Evolutionary conservation across 2,888 invertebrate species (phyloP), one percentile per base, ranked within the genome.

Genomic region (Quadriops clusia): DNA sequence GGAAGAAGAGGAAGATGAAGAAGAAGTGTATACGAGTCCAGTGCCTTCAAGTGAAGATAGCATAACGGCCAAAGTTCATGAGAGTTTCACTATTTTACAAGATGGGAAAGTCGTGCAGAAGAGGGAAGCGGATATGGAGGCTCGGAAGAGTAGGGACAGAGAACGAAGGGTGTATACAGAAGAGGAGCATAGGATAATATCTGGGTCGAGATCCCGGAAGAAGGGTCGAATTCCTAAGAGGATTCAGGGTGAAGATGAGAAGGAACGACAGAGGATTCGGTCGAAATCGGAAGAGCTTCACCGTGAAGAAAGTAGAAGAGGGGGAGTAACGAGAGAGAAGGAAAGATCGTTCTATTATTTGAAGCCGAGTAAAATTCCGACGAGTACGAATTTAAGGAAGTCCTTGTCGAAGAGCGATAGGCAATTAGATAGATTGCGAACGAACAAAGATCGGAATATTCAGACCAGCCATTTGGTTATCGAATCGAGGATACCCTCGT

Each of bases 21-120:
- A 20, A 12, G 12, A 30, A 38, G 21, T 49, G 47, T 7, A 46
- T 53, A 20, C n/a, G n/a, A n/a, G n/a, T n/a, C n/a, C n/a, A n/a
- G n/a, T n/a, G 50, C 47, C 6, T 5, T 33, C 37, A 3, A 39
- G 40, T 16, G 37, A 35, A 29, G 33, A 46, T 9, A 34, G 31
- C 16, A 38, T 39, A 3, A 40, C 32, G 5, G 24, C 32, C 27
- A 49, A 45, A 41, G 37, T 47, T 15, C 56, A 58, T 26, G 49
- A 48, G 39, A 60, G 60, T 37, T 60, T 60, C 30, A 49, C 53
- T 29, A 43, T 60, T 11, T 39, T 60, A 4, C 47, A 53, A 14
- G 53, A 54, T n/a, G 18, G 33, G 16, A 29, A 37, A 17, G 20
- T 29, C 14, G 26, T 16, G 12, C 10, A 11, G 9, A 32, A 16